Conservation (phyloP, 2,888 invertebrate species). For the Phrixothrix hirtus region DNA sequence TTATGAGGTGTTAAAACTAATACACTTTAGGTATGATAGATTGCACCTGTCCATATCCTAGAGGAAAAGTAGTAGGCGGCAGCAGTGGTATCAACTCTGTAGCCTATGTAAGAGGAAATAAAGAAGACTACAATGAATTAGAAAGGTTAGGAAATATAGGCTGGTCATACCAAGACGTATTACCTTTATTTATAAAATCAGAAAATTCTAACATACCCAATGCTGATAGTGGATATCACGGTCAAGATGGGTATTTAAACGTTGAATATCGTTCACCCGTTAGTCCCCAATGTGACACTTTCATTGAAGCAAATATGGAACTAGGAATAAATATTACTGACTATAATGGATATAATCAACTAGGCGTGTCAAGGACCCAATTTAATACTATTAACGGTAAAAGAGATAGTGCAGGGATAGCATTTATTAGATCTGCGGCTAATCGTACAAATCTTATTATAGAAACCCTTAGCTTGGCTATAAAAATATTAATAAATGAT, state of each 20-base stretch:
- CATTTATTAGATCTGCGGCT: conserved; percentile 70
- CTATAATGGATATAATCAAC: conserved; percentile 65
- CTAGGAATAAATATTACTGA: conserved; percentile 70
- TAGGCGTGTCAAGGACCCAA: conserved; percentile 70
- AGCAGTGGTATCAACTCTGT: too few relatives aligned
- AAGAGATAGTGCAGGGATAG: conserved; percentile 74
- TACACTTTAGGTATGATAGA: too few relatives aligned
- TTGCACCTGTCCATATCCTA: too few relatives aligned
- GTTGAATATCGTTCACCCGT: conserved; percentile 65
- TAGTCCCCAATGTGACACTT: conserved; percentile 64
- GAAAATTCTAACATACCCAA: too few relatives aligned
- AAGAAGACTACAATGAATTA: too few relatives aligned
- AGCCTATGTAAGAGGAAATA: too few relatives aligned
- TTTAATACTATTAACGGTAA: conserved; percentile 68
- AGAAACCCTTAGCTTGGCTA: conserved; percentile 69
- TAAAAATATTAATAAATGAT: conserved; percentile 67
- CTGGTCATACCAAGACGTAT: too few relatives aligned
- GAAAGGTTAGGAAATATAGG: too few relatives aligned
- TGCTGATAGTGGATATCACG: conserved; percentile 66
- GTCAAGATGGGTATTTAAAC: conserved; percentile 66
- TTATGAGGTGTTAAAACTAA: too few relatives aligned
- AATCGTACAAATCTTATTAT: conserved; percentile 68
- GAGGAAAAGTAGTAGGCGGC: too few relatives aligned
- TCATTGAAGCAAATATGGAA: conserved; percentile 67
- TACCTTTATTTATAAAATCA: too few relatives aligned